Evolutionary conservation across 2,113 vertebrate species (phyloP), one percentile per base, ranked within the genome.

Genomic region (Colinus virginianus): DNA sequence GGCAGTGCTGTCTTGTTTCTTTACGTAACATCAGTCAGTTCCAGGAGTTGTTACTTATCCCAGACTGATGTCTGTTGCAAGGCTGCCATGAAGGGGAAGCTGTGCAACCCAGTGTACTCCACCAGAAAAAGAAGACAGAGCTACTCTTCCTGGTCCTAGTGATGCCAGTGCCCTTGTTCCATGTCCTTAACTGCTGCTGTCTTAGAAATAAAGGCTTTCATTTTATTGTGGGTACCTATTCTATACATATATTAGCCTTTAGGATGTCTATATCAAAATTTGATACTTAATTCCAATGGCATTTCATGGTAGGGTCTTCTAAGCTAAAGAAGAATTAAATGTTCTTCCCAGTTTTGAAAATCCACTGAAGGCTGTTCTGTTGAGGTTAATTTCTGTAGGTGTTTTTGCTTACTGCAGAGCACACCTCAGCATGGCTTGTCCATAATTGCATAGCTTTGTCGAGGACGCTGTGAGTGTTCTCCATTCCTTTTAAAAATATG

Each of bases 1-100:
- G 7, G 18, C 32, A 22, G 1, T 2, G 5, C 30, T 28, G 11
- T 38, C 45, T 78, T 51, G 9, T 16, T 72, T 19, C 0, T 0
- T 55, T 55, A 5, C 13, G 7, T 8, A 1, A 4, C 32, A 21
- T 25, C 26, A 30, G 4, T 77, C 32, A 18, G 49, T 30, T 55
- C 53, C 30, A 15, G 66, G 78, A 78, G 59, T 53, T 11, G 2
- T 26, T 46, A 3, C 28, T n/a, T 70, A 56, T n/a, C 53, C 34
- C 36, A 12, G 30, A 2, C 28, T 36, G 30, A 34, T 23, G 42
- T 4, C 62, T 79, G 51, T 32, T 49, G 46, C 23, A 62, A 6
- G 51, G 68, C 63, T 76, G 4, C 84, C 7, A 0, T 3, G 6
- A 26, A n/a, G 68, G 26, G 20, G 42, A 48, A 42, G 32, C 25